Evolutionary conservation across 2,888 invertebrate species (phyloP).

Genomic region (Asteroscopus sphinx): DNA sequence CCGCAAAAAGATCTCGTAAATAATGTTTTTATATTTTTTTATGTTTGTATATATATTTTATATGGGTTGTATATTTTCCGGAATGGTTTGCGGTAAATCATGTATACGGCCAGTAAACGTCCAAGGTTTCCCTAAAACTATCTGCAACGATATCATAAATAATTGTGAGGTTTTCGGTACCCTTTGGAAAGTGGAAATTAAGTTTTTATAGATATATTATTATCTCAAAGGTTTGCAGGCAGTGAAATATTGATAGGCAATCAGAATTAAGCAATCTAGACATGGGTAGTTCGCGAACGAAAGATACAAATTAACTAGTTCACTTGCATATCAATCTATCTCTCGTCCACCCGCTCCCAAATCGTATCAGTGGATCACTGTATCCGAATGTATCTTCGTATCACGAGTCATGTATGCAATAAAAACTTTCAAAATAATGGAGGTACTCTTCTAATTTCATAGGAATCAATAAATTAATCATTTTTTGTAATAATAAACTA

Average conservation of each 20-base stretch:
- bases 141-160: constrained; percentile 36
- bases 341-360: no score
- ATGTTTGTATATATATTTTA: constrained; percentile 38
- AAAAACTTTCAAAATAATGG: no score
- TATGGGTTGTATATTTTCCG: constrained; percentile 65
- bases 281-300: no score
- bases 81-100: constrained; percentile 77
- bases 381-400: no score
- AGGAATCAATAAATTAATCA: no score
- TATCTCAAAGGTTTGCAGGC: neutral
- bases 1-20: constrained; percentile 74
- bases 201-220: constrained; percentile 21
- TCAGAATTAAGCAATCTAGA: neutral
- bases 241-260: neutral
- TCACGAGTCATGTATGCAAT: no score
- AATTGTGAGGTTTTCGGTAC: constrained; percentile 29
- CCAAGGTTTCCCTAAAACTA: constrained; percentile 72
- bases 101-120: constrained; percentile 78
- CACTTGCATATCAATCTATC: no score
- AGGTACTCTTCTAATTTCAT: no score
- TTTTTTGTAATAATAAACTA: no score
- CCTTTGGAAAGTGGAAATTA: constrained; percentile 45
- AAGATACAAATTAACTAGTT: no score
- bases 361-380: no score
- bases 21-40: constrained; percentile 66